These are phyloP conservation scores for Drosophila anomalata DNA, from an alignment of 2,888 invertebrate species.

Conservation along the genomic window DNA sequence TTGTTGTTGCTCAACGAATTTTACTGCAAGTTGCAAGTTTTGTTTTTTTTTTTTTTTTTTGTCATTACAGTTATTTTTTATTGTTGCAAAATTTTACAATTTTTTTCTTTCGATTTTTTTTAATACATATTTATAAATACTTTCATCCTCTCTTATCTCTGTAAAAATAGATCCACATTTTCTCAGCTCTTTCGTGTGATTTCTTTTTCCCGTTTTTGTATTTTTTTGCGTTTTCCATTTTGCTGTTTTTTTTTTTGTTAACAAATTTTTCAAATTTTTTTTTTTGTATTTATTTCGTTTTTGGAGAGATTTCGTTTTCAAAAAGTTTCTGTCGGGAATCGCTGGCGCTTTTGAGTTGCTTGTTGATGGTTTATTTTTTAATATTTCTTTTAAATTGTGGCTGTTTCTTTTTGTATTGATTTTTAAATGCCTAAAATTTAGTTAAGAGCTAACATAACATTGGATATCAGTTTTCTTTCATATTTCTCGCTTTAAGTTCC, in stretches of 20 bases:
- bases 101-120: constrained; percentile 46
- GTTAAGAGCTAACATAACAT: constrained; percentile 72
- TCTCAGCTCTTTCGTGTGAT: constrained; percentile 57
- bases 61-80: constrained; percentile 49
- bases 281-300: constrained; percentile 51
- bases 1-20: constrained; percentile 54
- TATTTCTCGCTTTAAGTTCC: constrained; percentile 23
- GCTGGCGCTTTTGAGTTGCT: constrained; percentile 50
- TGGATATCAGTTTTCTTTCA: constrained; percentile 65
- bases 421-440: constrained; percentile 74
- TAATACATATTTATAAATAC: constrained; percentile 68
- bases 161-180: constrained; percentile 80
- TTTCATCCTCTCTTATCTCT: constrained; percentile 65
- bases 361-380: constrained; percentile 48
- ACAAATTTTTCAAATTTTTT: constrained; percentile 70
- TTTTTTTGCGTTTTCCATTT: constrained; percentile 34
- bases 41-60: constrained; percentile 25
- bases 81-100: constrained; percentile 61
- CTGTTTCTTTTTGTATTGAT: constrained; percentile 49
- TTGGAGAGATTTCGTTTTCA: constrained; percentile 79
- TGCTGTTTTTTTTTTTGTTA: constrained; percentile 58
- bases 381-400: constrained; percentile 28
- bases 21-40: constrained; percentile 45
- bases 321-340: constrained; percentile 55
- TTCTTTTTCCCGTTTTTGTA: constrained; percentile 47